phyloP scores from a whole-genome alignment of 2,888 invertebrate species.

The Drosophila merina region DNA sequence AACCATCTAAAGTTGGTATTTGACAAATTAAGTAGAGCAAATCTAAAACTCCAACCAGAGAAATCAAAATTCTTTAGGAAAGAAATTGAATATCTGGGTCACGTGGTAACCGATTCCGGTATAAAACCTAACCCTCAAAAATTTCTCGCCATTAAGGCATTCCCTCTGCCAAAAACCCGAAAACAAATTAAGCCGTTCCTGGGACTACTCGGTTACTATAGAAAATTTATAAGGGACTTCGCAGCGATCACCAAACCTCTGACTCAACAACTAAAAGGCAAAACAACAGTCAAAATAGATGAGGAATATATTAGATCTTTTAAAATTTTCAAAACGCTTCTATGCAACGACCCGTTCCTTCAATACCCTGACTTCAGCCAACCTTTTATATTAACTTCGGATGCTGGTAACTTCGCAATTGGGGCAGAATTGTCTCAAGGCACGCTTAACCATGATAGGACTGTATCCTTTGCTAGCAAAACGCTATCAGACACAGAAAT shows the following conservation, averaged over 20 bases:
- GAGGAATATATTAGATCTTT: background rate
- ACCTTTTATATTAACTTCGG: background rate
- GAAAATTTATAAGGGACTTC: no score
- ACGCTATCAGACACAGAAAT: background rate
- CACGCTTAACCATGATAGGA: background rate
- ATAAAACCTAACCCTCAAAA: background rate
- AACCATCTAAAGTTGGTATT: background rate
- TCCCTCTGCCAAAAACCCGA: background rate
- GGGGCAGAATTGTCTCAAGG: constrained; percentile 4
- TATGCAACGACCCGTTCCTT: constrained; percentile 3
- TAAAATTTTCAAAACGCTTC: constrained; percentile 1
- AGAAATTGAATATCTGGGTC: background rate
- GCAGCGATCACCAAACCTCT: no score
- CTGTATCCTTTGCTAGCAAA: constrained; percentile 5
- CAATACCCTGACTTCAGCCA: background rate
- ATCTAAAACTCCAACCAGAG: constrained; percentile 2
- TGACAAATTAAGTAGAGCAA: background rate
- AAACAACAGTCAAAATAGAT: no score
- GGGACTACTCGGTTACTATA: no score
- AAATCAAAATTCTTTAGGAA: background rate
- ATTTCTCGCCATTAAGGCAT: background rate
- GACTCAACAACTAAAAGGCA: no score
- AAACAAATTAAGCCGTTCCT: background rate
- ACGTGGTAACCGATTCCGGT: no score
- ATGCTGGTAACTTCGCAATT: background rate